Conservation (phyloP, 2,888 invertebrate species). For the Andrena dorsata region DNA sequence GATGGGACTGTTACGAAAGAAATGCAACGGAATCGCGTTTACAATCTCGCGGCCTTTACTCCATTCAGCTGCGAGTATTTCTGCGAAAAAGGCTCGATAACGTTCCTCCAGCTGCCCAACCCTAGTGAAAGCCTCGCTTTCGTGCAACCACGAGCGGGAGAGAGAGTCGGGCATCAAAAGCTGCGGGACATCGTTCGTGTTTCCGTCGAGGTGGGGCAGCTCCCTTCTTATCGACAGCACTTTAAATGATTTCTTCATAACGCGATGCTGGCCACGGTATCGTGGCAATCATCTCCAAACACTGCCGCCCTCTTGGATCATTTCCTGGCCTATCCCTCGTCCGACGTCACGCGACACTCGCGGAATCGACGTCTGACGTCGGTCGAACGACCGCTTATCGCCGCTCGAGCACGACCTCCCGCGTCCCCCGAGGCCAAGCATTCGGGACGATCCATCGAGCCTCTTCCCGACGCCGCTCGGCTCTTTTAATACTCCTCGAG, state of each 20-base stretch:
- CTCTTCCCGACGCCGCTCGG: conserved; percentile 14
- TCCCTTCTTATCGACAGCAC: neutral
- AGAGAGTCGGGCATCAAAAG: conserved; percentile 23
- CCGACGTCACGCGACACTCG: conserved; percentile 20
- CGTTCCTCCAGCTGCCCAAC: neutral
- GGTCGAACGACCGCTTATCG: conserved; percentile 25
- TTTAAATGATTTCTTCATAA: conserved; percentile 5
- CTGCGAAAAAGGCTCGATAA: conserved; percentile 8
- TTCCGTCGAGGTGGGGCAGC: conserved; percentile 2
- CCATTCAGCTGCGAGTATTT: neutral
- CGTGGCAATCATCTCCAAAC: conserved; percentile 19
- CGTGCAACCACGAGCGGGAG: neutral
- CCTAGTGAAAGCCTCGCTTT: neutral
- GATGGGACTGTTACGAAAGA: neutral
- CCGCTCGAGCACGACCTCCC: neutral
- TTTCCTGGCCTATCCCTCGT: conserved; percentile 38
- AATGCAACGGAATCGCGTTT: conserved; percentile 9
- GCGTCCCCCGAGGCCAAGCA: neutral
- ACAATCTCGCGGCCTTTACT: conserved; percentile 15
- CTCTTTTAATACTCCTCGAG: conserved; percentile 5
- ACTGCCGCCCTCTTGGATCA: conserved; percentile 5
- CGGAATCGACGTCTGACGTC: conserved; percentile 1
- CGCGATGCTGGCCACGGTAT: conserved; percentile 4
- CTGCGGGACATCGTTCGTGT: conserved; percentile 6
- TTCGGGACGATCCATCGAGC: neutral